Percentiles rank a stretch among this genome's conserved stretches.
Evolutionary conservation across 2,888 invertebrate species (phyloP).

Genomic region (Altica lythri): DNA sequence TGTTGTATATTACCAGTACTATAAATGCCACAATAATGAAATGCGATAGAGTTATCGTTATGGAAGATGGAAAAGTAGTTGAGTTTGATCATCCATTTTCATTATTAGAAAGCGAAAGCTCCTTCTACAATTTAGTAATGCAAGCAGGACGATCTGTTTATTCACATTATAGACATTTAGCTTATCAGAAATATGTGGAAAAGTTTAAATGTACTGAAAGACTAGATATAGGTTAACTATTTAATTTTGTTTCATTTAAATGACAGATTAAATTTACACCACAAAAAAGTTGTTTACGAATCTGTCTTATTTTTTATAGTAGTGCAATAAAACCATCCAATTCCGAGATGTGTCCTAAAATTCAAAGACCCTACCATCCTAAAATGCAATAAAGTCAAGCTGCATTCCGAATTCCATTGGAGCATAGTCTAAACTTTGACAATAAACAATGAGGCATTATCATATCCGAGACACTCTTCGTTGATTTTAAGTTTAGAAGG

Average conservation of each 20-base stretch:
- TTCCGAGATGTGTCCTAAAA: too few relatives aligned
- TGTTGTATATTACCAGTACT: conserved; percentile 3
- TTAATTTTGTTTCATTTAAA: too few relatives aligned
- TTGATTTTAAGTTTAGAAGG: neutral
- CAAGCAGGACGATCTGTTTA: conserved; percentile 4
- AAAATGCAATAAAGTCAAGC: conserved; percentile 2
- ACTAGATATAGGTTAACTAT: too few relatives aligned
- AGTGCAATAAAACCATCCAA: too few relatives aligned
- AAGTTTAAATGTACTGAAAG: neutral
- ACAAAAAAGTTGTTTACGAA: too few relatives aligned
- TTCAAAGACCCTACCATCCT: neutral
- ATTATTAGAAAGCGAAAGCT: conserved; percentile 3
- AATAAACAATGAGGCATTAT: conserved; percentile 7
- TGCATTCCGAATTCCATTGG: neutral
- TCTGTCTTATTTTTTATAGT: too few relatives aligned
- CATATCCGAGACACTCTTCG: conserved; percentile 5
- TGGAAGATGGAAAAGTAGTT: conserved; percentile 8
- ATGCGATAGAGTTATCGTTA: conserved; percentile 8
- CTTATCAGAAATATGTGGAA: conserved; percentile 1
- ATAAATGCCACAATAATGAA: conserved; percentile 4
- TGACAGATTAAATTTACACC: too few relatives aligned
- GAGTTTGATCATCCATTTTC: conserved; percentile 11
- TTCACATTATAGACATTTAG: conserved; percentile 6
- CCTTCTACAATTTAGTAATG: conserved; percentile 1
- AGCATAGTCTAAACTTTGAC: neutral